A percentile compares a stretch with the other conserved stretches of the same genome.
phyloP scores from a whole-genome alignment of 2,888 invertebrate genomes.

The Acholoe squamosa region DNA sequence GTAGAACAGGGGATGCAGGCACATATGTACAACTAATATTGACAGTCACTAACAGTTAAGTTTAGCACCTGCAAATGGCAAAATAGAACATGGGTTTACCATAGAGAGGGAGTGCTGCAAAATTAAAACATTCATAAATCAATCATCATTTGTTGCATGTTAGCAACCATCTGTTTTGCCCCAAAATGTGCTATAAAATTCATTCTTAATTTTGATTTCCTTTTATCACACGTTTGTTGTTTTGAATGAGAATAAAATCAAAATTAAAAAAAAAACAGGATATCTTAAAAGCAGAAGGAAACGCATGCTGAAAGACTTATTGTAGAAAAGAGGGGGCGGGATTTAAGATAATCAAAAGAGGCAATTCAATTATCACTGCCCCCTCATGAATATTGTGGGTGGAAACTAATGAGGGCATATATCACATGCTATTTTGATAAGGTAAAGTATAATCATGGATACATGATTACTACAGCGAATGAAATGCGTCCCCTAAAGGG shows the following conservation, averaged over 20 bases:
- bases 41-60: too few relatives aligned
- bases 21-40: too few relatives aligned
- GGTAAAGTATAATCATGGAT: not conserved
- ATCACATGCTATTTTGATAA: not conserved
- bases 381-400: not conserved
- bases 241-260: too few relatives aligned
- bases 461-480: not conserved
- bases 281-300: not conserved
- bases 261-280: not conserved
- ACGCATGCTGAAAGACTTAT: not conserved
- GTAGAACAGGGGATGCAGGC: too few relatives aligned
- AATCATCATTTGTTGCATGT: not conserved
- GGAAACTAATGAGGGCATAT: not conserved
- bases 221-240: not conserved
- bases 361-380: not conserved
- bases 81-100: not conserved
- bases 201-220: not conserved
- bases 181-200: not conserved
- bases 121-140: not conserved
- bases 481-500: not conserved
- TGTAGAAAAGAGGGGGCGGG: not conserved
- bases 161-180: not conserved
- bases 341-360: not conserved
- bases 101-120: slow-evolving; percentile 7
- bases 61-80: not conserved